Evolutionary conservation across 2,888 invertebrate genomes (phyloP).

Genomic region (Unio delphinus): DNA sequence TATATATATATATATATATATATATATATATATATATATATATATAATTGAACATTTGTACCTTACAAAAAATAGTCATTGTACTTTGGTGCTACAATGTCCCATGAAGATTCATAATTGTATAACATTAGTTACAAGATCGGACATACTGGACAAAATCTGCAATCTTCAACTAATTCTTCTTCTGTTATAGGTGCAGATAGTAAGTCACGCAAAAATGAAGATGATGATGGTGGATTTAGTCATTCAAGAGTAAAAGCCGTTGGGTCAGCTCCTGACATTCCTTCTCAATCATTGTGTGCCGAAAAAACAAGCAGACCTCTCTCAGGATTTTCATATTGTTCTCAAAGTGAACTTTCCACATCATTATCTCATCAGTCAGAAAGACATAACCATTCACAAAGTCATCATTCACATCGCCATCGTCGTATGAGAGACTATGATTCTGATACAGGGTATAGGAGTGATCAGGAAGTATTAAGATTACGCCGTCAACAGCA

Average conservation of each 20-base stretch:
- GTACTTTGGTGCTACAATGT: too few species aligned
- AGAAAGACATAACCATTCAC: slow-evolving; percentile 5
- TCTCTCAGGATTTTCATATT: slow-evolving; percentile 35
- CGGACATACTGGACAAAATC: too few species aligned
- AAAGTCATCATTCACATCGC: slow-evolving; percentile 18
- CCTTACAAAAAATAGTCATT: too few species aligned
- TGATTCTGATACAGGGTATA: slow-evolving; percentile 68
- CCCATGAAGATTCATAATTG: too few species aligned
- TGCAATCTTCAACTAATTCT: too few species aligned
- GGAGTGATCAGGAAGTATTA: slow-evolving; percentile 59
- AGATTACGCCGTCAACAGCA: slow-evolving; percentile 39
- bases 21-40: too few species aligned
- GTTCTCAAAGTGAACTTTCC: slow-evolving; percentile 40
- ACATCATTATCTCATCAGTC: slow-evolving; percentile 23
- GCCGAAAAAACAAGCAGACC: neutral
- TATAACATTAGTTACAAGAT: too few species aligned
- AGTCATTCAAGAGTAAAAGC: slow-evolving; percentile 25
- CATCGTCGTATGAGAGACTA: slow-evolving; percentile 57
- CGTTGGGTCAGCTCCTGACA: slow-evolving; percentile 42
- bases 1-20: too few species aligned
- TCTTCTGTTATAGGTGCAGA: too few species aligned
- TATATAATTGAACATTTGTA: too few species aligned
- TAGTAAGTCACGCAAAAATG: neutral
- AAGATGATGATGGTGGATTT: slow-evolving; percentile 49
- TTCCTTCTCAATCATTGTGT: slow-evolving; percentile 15